Evolutionary conservation across 2,888 invertebrate genomes (phyloP).

Genomic region (Smittia aterrima): DNA sequence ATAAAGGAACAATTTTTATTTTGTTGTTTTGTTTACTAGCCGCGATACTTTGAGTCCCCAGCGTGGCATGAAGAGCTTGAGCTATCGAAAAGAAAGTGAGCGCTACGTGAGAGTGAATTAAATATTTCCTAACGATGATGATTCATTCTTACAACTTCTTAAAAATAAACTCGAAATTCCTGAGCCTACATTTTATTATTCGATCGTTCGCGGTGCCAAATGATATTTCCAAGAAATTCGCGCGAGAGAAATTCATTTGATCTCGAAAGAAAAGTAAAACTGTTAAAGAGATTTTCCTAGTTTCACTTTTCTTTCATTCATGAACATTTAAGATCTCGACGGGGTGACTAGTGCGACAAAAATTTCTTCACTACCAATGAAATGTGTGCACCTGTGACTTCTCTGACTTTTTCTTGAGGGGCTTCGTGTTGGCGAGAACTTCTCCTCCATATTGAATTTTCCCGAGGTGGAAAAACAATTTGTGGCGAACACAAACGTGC

Average conservation of each 20-base stretch:
- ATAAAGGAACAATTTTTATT: background rate
- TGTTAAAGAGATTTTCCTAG: background rate
- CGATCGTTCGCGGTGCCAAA: no score
- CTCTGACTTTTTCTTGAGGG: background rate
- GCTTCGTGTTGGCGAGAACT: background rate
- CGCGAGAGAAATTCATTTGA: background rate
- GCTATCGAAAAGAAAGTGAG: no score
- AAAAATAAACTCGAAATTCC: no score
- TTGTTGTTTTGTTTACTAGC: constrained; percentile 11
- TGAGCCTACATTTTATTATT: no score
- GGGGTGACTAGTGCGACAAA: background rate
- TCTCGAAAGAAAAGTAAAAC: background rate
- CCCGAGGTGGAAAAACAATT: background rate
- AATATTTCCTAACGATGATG: no score
- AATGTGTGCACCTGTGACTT: background rate
- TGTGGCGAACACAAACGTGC: background rate
- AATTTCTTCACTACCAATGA: background rate
- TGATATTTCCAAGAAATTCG: background rate
- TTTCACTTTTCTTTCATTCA: constrained; percentile 12
- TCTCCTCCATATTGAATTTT: constrained; percentile 1
- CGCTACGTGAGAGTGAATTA: no score
- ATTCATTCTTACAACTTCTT: no score
- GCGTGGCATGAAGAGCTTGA: background rate
- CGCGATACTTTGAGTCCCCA: background rate
- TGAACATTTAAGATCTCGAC: no score